Base-by-base conservation (phyloP, 2,797 vertebrate species). In the Chelonia mydas region DNA sequence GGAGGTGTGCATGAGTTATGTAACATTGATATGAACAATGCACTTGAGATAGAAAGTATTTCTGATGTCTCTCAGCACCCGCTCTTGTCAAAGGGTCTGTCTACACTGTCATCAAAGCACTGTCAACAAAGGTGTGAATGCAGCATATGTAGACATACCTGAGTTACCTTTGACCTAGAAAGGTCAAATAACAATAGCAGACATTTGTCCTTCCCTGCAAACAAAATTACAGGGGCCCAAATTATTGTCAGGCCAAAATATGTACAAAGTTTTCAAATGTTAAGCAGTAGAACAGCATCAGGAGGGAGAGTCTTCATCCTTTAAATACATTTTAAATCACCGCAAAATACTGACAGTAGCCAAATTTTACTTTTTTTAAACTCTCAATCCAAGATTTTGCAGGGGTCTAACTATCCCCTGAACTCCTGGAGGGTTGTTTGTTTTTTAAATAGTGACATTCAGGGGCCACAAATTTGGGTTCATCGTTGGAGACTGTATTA, bases 401-500 rank as follows among this genome's bases (percentile, higher is more conserved):
- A 41, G 5, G n/a, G 61, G 10, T 41, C 65, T 72, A 37, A 23
- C n/a, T 72, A 72, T 19, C 19, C 16, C 65, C 19, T 5, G 65
- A 3, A 41, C 17, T 37, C 19, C n/a, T 23, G 10, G 65, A 41
- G 19, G 19, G n/a, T 72, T 72, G 19, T 72, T 41, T 72, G n/a
- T 72, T 23, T 72, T 23, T 72, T 21, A 72, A 72, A 41, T 21
- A 72, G 5, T 23, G n/a, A 72, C 65, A 72, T 41, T 72, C 19
- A 72, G 65, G 19, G n/a, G 5, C n/a, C n/a, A 72, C 65, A 41
- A 72, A 87, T 90, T 90, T 86, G 93, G 23, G 23, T 93, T 82
- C 82, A 91, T 94, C 95, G 84, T 95, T 95, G 93, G 92, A 95
- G 65, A 89, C 92, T 90, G 65, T 91, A 80, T 90, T 95, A 81